Evolutionary conservation across 2,888 invertebrate species (phyloP), one percentile per base, ranked within the genome.

Genomic region (Epistrophella euchroma): DNA sequence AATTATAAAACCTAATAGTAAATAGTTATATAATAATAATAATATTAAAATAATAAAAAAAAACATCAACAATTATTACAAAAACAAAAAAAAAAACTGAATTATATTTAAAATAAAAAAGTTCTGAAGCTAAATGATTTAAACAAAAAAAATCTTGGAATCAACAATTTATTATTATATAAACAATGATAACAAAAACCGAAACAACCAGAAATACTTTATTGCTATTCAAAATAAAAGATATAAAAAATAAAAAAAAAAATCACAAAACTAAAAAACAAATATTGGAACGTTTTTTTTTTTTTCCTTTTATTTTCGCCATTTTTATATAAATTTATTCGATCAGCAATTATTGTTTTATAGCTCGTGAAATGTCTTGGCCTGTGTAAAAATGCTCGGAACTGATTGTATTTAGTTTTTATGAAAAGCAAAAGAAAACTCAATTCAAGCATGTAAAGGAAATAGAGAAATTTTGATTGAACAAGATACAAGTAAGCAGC

Each of bases 21-120:
- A 71, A 86, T 87, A 87, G 78, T 82, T 87, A 87, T 83, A 74
- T 87, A 87, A 87, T 87, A 79, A 87, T 87, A 87, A 87, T 87
- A 87, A 87, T 78, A 79, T 83, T 83, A 72, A 77, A 77, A 87
- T 76, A 86, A 74, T 37, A 13, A 71, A 66, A 71, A 66, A 64
- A 77, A 62, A 72, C 56, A 82, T 47, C 55, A 74, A 83, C 52
- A 58, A 81, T 37, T 82, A 81, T 66, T 71, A 76, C 62, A 86
- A 76, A 17, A 66, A 43, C 77, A 77, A 64, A 78, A 17, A 66
- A 66, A 43, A 83, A 77, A 64, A 78, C 82, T 86, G 86, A 86
- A 86, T 78, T 86, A 86, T 86, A 86, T 75, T 71, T 37, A 74
- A 77, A 62, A 71, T 43, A 62, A 70, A 71, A 71, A 71, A 71